phyloP scores from a whole-genome alignment of 1,140 invertebrate genomes.

The Drosophila eugracilis region DNA sequence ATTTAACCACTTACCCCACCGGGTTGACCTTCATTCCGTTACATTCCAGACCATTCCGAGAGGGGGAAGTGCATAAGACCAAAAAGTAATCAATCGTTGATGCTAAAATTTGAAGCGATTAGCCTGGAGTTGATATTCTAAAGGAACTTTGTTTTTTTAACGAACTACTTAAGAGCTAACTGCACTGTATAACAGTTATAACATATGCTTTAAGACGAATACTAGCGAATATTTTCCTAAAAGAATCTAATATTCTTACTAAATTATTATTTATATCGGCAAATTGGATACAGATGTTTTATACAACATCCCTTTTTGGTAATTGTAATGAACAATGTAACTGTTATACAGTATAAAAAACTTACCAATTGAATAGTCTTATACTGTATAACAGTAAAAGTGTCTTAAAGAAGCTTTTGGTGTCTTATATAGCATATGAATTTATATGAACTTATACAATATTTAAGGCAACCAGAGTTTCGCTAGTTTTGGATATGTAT shows the following conservation, averaged over 20 bases:
- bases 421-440: neutral
- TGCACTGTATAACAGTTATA: neutral
- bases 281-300: too few relatives aligned
- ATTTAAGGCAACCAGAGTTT: neutral
- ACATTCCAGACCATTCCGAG: neutral
- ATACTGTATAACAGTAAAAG: slow-evolving; percentile 3
- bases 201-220: neutral
- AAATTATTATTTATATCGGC: neutral
- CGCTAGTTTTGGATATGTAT: neutral
- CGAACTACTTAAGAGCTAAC: slow-evolving; percentile 5
- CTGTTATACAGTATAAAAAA: neutral
- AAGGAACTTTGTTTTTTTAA: slow-evolving; percentile 1
- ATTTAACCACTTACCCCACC: slow-evolving; percentile 30
- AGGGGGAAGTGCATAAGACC: slow-evolving; percentile 3
- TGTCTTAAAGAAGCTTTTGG: neutral
- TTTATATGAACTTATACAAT: neutral
- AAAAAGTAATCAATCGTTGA: slow-evolving; percentile 13
- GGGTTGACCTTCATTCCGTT: slow-evolving; percentile 33
- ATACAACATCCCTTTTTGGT: too few relatives aligned
- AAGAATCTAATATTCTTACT: neutral
- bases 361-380: neutral
- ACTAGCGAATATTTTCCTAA: neutral
- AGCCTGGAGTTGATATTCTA: slow-evolving; percentile 19
- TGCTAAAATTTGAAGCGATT: neutral
- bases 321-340: neutral